Conservation (phyloP, 2,888 invertebrate genomes). For the Colostygia pectinataria region DNA sequence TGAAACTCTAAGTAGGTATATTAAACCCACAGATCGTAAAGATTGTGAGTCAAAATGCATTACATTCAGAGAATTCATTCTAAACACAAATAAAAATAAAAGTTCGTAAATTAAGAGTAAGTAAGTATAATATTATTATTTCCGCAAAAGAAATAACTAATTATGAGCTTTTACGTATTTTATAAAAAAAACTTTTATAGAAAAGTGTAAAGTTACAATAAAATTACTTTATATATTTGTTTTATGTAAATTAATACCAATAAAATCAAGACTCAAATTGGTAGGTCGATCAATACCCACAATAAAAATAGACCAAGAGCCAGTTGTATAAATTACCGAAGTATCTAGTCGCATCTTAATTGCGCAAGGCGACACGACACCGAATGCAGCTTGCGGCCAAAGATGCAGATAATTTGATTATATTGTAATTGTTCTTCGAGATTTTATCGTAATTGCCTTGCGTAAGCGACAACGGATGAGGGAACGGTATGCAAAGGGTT, state of each 20-base stretch:
- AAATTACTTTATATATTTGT: conserved; percentile 1
- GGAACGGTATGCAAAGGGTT: conserved; percentile 28
- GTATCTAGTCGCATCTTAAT: conserved; percentile 60
- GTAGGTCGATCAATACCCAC: neutral
- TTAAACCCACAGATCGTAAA: too few relatives aligned
- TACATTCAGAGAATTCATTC: too few relatives aligned
- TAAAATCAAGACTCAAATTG: conserved; percentile 17
- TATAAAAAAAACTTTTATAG: too few relatives aligned
- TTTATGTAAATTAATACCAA: neutral
- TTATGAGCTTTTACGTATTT: too few relatives aligned
- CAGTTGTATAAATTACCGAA: conserved; percentile 35
- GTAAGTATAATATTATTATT: too few relatives aligned
- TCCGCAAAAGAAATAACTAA: too few relatives aligned
- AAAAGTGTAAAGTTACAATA: too few relatives aligned
- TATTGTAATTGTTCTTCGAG: conserved; percentile 38
- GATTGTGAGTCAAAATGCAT: too few relatives aligned
- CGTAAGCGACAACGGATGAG: conserved; percentile 29
- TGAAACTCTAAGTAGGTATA: too few relatives aligned
- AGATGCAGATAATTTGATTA: conserved; percentile 41
- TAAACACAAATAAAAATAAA: too few relatives aligned
- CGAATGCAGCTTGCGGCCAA: conserved; percentile 44
- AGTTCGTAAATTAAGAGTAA: too few relatives aligned
- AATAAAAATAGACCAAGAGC: conserved; percentile 18
- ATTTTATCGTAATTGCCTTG: conserved; percentile 38
- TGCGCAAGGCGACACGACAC: conserved; percentile 60